Percentiles rank a stretch among this genome's conserved stretches.
These are phyloP conservation scores for Procapra przewalskii DNA, from an alignment of 2,113 vertebrate genomes.

Conservation along the genomic window DNA sequence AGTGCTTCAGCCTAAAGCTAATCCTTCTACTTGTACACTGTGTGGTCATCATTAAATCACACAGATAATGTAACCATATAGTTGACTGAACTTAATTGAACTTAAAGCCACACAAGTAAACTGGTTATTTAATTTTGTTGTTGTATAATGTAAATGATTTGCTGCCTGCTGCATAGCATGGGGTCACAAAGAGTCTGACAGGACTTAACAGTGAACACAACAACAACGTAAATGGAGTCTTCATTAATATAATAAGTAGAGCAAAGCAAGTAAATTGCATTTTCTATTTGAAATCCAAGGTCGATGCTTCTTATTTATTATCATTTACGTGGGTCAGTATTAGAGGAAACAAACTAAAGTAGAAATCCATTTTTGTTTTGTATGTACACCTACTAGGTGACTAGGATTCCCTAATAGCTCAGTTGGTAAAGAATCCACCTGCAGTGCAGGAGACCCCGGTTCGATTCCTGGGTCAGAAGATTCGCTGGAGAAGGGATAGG, in stretches of 20 bases:
- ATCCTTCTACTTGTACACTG: not conserved
- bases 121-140: not conserved
- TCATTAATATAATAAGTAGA: not conserved
- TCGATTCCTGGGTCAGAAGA: fast-evolving
- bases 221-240: not conserved
- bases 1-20: not conserved
- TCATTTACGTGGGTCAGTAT: not conserved
- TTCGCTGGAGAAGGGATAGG: not conserved
- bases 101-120: not conserved
- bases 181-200: not conserved
- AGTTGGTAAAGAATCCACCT: not conserved
- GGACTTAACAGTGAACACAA: not conserved
- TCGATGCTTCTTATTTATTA: not conserved
- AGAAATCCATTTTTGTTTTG: not conserved
- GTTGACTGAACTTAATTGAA: not conserved
- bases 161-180: not conserved
- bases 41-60: not conserved
- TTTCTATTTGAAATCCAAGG: not conserved
- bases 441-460: not conserved
- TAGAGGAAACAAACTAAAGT: not conserved
- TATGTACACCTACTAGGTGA: not conserved
- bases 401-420: not conserved
- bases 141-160: not conserved
- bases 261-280: not conserved
- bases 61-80: not conserved